phyloP scores from a whole-genome alignment of 35 echinoderm and acorn worm genomes.

The Apostichopus californicus region DNA sequence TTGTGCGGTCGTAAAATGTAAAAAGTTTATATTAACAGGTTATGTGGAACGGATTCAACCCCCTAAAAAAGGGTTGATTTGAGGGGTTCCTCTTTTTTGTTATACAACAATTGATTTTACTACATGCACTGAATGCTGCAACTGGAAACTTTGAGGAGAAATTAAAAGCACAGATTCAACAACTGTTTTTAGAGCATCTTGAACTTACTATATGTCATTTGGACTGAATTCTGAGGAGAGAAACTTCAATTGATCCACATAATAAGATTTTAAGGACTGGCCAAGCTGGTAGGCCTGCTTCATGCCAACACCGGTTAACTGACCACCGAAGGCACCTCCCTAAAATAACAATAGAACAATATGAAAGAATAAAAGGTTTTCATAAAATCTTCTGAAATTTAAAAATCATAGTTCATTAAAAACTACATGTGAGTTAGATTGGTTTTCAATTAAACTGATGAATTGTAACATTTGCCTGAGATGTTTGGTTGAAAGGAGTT shows the following conservation, averaged over 20 bases:
- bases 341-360: constrained; percentile 30
- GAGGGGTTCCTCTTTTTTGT: background rate
- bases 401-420: too few relatives aligned
- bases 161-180: too few relatives aligned
- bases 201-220: constrained; percentile 66
- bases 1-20: too few relatives aligned
- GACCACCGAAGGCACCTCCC: constrained; percentile 67
- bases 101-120: background rate
- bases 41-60: too few relatives aligned
- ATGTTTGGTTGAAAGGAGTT: too few relatives aligned
- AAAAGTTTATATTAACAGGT: too few relatives aligned
- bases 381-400: too few relatives aligned
- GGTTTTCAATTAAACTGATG: too few relatives aligned
- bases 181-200: background rate
- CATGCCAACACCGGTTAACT: constrained; percentile 67
- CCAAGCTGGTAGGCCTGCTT: constrained; percentile 64
- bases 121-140: background rate
- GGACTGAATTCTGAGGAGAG: constrained; percentile 41
- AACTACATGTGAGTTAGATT: too few relatives aligned
- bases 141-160: too few relatives aligned
- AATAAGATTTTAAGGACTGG: constrained; percentile 51
- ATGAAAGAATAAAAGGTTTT: background rate
- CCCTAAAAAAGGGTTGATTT: too few relatives aligned
- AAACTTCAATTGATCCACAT: constrained; percentile 51
- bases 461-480: too few relatives aligned